These are phyloP conservation scores for Apteryx mantelli DNA, from an alignment of 2,113 vertebrate species.

Conservation along the genomic window DNA sequence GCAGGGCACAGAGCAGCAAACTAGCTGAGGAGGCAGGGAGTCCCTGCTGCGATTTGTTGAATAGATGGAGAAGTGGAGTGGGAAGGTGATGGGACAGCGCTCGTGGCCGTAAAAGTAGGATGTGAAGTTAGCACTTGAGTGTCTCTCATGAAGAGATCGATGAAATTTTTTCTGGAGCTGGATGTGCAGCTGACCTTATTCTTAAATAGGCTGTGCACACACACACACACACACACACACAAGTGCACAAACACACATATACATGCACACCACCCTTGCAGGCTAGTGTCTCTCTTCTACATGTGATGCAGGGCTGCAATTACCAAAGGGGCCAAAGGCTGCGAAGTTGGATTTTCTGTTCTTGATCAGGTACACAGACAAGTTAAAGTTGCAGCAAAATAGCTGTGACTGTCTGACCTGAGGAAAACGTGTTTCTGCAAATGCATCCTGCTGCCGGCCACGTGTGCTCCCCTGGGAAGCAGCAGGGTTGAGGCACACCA, in stretches of 20 bases:
- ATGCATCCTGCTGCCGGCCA: not conserved
- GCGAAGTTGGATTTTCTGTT: not conserved
- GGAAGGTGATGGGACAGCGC: not conserved
- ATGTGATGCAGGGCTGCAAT: not conserved
- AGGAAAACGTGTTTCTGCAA: not conserved
- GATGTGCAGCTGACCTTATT: not conserved
- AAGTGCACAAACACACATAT: no score
- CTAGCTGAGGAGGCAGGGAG: fast-evolving
- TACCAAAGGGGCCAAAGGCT: not conserved
- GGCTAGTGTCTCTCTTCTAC: fast-evolving
- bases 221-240: no score
- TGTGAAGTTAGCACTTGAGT: not conserved
- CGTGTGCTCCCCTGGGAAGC: not conserved
- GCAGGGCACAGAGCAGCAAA: not conserved
- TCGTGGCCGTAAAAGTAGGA: not conserved
- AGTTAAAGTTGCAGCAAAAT: not conserved
- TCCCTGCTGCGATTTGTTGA: not conserved
- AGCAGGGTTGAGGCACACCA: not conserved
- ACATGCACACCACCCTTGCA: not conserved
- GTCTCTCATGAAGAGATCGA: not conserved
- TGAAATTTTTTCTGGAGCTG: not conserved
- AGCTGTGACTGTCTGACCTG: not conserved
- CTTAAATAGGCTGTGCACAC: not conserved
- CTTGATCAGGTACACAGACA: not conserved
- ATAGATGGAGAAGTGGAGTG: not conserved